Base-by-base conservation (phyloP, 2,113 vertebrate species). In the Anoura caudifer region DNA sequence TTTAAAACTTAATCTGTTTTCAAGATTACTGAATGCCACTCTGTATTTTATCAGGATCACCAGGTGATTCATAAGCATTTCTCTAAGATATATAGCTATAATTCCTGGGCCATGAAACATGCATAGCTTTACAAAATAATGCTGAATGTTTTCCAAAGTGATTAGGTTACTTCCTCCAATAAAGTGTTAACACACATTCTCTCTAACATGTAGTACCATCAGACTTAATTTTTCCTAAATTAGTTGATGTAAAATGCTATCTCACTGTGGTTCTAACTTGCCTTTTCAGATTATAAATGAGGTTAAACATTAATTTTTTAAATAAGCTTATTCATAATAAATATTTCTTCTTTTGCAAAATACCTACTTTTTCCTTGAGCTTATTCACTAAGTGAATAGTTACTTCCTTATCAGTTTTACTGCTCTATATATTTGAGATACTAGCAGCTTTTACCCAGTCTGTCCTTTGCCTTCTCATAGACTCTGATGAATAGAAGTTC, bases 141-240 rank as follows among this genome's bases (percentile, higher is more conserved):
- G 87, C 26, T 36, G 38, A 89, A 76, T 86, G 24, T 14, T 73
- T 92, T 86, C 75, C 56, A 63, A 76, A 81, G 79, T 63, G 26
- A 83, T 70, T 61, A 47, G 11, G 36, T 36, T 41, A 61, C 33
- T 75, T 79, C 54, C 50, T 89, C 56, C 36, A 54, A 67, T 75
- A 61, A 52, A 81, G 41, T 59, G 24, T 88, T 80, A 88, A 83
- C 83, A 72, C 6, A 45, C 13, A 47, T 76, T 86, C 16, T 67
- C 26, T 61, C 11, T 65, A 93, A 87, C 3, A 47, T 8, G 77
- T 92, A 73, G 33, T 81, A 41, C 5, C 67, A 65, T 54, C 33
- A 90, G n/a, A 59, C 43, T 73, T 95, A 86, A 77, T 33, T 69
- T 87, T 88, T 95, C 38, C 36, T n/a, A 73, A 61, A 61, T 91